A percentile compares a stretch with the other conserved stretches of the same genome.
Evolutionary conservation across 30 jellyfish, hydroid and myxozoan species (phyloP).

Genomic region (Cassiopea xamachana): DNA sequence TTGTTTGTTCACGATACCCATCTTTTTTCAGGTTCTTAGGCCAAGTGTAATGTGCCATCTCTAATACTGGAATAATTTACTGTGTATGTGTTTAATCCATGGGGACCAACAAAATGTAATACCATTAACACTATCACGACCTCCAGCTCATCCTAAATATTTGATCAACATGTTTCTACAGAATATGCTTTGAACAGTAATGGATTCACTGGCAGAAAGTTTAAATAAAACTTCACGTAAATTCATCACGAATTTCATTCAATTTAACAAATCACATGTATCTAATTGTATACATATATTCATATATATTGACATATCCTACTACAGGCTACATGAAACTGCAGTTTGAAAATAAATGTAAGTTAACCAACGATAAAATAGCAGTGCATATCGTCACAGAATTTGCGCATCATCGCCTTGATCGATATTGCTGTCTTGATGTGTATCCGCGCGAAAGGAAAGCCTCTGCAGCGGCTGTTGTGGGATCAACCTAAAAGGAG

Average conservation of each 20-base stretch:
- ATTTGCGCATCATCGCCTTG: slow-evolving; percentile 22
- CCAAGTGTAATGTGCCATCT: no score
- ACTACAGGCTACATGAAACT: background rate
- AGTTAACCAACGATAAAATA: background rate
- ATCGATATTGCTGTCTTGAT: slow-evolving; percentile 52
- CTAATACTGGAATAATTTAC: no score
- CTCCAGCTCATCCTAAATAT: no score
- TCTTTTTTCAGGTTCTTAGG: no score
- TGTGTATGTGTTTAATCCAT: no score
- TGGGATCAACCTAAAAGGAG: slow-evolving; percentile 63
- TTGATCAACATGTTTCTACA: no score
- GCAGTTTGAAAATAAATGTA: background rate
- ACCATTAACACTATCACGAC: no score
- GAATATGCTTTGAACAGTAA: no score
- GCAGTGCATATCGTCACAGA: background rate
- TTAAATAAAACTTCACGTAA: background rate
- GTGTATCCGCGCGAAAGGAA: slow-evolving; percentile 65
- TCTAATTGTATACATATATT: background rate
- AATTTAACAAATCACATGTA: background rate
- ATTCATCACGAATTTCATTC: background rate
- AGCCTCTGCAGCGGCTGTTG: slow-evolving; percentile 86
- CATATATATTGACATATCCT: background rate
- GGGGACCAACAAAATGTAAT: no score
- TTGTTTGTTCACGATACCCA: no score
- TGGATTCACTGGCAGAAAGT: background rate